Percentiles rank a stretch among this genome's conserved stretches.
These are phyloP conservation scores for Gallinago jamesoni DNA, from an alignment of 2,113 vertebrate species.

Conservation along the genomic window DNA sequence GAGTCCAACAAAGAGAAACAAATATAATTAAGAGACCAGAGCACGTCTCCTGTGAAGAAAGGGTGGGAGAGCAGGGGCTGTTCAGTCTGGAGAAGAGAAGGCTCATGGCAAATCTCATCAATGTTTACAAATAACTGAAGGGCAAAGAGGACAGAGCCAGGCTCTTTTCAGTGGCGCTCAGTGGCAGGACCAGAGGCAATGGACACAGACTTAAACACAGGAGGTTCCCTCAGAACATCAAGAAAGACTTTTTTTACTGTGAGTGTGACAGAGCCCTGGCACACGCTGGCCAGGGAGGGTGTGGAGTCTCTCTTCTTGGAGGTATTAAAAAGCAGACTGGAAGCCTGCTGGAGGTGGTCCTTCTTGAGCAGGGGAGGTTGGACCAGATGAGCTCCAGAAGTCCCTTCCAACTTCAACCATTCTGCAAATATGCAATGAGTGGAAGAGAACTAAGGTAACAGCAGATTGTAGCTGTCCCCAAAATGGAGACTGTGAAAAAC, in stretches of 20 bases:
- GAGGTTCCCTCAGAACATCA: background rate
- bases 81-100: background rate
- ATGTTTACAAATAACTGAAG: background rate
- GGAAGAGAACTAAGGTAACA: background rate
- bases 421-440: background rate
- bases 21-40: background rate
- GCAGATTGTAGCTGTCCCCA: background rate
- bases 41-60: background rate
- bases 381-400: background rate
- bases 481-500: background rate
- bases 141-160: background rate
- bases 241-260: background rate
- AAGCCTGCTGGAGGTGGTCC: background rate
- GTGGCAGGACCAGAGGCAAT: background rate
- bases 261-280: background rate
- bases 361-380: fast-evolving
- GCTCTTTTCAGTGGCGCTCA: background rate
- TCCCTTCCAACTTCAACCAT: background rate
- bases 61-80: background rate
- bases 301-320: background rate
- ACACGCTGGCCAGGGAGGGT: background rate
- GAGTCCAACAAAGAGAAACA: background rate
- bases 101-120: background rate
- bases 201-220: background rate
- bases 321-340: background rate